Evolutionary conservation across 1,140 invertebrate genomes (phyloP), one percentile per base, ranked within the genome.

Genomic region (Phocides pigmalion): DNA sequence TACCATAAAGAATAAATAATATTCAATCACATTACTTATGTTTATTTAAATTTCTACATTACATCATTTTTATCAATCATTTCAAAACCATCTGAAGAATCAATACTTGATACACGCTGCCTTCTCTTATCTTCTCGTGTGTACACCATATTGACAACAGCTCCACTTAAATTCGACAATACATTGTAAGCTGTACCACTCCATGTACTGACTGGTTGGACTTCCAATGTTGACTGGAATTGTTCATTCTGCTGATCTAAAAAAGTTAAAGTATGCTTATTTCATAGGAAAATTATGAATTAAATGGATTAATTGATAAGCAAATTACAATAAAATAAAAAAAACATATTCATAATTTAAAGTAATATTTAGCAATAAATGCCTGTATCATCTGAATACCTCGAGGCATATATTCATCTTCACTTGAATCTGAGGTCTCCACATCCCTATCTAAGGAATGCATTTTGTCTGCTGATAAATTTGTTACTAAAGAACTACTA

Each of bases 31-130:
- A n/a, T 39, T 32, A 20, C 25, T 50, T 2, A 4, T 51, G 6
- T 66, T 54, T 67, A 62, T 62, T 42, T 6, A n/a, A 41, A 47
- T 19, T 64, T 39, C 65, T 68, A 64, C 46, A 70, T 64, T 41
- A 85, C 47, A 64, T 90, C 88, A 76, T 79, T 81, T 81, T 88
- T 83, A 70, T 91, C 87, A 66, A 91, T 81, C 62, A 91, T 89
- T 83, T 89, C 89, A 81, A 91, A 91, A 20, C 89, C 87, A 82
- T 91, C 89, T 50, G 89, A 87, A 53, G 84, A 89, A 65, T 87
- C 87, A 56, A 74, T 68, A 77, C 89, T 89, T 28, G 79, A 79
- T 20, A 88, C 44, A 58, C 82, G 62, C 64, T 81, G 81, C 54
- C 81, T 81, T 76, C 78, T 87, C 28, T 70, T 81, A 8, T 68